Conservation (phyloP, 2,113 vertebrate species). For the Gavia stellata region DNA sequence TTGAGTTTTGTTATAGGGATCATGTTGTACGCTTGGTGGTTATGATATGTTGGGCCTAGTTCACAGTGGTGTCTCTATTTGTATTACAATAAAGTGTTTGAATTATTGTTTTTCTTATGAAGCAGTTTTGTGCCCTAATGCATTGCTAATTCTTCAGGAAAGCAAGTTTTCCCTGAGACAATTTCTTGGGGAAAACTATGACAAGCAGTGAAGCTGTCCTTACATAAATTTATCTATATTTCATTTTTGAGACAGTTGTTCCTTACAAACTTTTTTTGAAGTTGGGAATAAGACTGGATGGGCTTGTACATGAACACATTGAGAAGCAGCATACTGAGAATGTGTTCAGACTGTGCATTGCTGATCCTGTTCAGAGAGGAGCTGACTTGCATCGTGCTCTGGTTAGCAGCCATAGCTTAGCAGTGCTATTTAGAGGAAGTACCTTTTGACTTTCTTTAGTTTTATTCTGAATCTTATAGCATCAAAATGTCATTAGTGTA, state of each 20-base stretch:
- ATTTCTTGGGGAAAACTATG: background rate
- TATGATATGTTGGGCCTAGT: background rate
- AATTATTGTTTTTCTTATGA: background rate
- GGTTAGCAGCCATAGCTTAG: background rate
- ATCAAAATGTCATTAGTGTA: background rate
- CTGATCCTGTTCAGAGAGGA: background rate
- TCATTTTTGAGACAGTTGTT: background rate
- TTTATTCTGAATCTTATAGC: background rate
- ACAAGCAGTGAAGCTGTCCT: background rate
- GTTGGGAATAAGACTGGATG: background rate
- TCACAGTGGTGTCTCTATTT: background rate
- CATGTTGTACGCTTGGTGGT: background rate
- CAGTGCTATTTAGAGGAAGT: background rate
- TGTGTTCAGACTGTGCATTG: background rate
- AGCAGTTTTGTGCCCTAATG: background rate
- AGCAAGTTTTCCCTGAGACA: background rate
- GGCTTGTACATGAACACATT: background rate
- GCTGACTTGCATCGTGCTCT: background rate
- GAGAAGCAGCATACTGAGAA: background rate
- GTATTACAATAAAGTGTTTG: background rate
- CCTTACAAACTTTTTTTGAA: background rate
- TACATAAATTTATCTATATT: background rate
- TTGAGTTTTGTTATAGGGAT: background rate
- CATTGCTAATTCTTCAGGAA: background rate
- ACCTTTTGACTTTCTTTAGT: background rate